Base-by-base conservation (phyloP, 1,140 invertebrate genomes). In the Bombus polaris region DNA sequence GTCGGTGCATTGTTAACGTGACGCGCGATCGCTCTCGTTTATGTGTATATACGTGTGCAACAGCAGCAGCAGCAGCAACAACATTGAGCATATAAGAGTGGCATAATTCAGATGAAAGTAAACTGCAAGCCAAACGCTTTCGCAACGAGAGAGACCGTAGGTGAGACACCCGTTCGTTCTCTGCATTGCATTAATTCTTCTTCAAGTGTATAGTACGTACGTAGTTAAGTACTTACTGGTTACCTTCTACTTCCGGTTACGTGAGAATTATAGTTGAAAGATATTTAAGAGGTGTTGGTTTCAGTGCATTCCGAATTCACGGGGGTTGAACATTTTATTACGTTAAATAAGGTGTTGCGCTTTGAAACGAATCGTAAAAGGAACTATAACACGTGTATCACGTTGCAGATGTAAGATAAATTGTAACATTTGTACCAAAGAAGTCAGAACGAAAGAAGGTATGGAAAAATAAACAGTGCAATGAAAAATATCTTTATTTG, bases 91-190 rank as follows among this genome's bases (percentile, higher is more conserved):
- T 39, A 80, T 59, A 71, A 82, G 65, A 85, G 84, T 81, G 80
- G 88, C 87, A 91, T 91, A 92, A 91, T 90, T 92, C 81, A 88
- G 87, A 89, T 90, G 87, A 89, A 91, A 92, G 88, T 90, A 84
- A 90, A 90, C 79, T 88, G 76, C 71, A 71, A 47, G 35, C 22
- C 71, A 35, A 81, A 74, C 59, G 84, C 35, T 83, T 83, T 87
- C 85, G 85, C 74, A 87, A 87, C 71, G 78, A 57, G 42, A 59
- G 59, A 81, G 57, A 68, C 35, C 62, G 83, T 85, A 85, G 78
- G 83, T 68, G 83, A 85, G 83, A 71, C 59, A 28, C 37, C 2
- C 12, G 78, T n/a, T 74, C 68, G 35, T 35, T 85, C 44, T 3
- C 57, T 39, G 35, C 22, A 62, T 9, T 44, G 28, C 66, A 68